Percentiles rank a stretch among this genome's conserved stretches.
phyloP scores from a whole-genome alignment of 1,140 invertebrate genomes.

The Cotesia typhae region DNA sequence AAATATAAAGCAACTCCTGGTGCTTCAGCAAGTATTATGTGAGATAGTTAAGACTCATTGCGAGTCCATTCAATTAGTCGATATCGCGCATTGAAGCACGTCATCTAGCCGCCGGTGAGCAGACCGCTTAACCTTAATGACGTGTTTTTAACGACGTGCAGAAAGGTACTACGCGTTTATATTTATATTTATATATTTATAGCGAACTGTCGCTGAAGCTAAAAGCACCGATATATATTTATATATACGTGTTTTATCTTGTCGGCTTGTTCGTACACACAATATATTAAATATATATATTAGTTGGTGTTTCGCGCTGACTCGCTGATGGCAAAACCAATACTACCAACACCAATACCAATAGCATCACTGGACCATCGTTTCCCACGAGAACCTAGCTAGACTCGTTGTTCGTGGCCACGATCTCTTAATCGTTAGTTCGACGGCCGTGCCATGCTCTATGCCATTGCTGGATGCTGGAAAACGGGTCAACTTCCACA shows the following conservation, averaged over 20 bases:
- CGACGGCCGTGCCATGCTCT: slow-evolving; percentile 29
- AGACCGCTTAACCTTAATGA: slow-evolving; percentile 62
- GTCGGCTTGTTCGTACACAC: background rate
- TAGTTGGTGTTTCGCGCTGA: no score
- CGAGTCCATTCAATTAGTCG: slow-evolving; percentile 22
- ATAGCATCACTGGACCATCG: slow-evolving; percentile 42
- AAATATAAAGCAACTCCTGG: background rate
- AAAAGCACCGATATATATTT: no score
- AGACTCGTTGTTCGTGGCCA: slow-evolving; percentile 38
- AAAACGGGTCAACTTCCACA: slow-evolving; percentile 17
- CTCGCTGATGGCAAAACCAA: no score
- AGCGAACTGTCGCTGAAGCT: no score
- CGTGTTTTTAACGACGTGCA: slow-evolving; percentile 63
- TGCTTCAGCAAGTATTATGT: background rate
- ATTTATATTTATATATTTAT: slow-evolving; percentile 24
- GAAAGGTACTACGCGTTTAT: slow-evolving; percentile 47
- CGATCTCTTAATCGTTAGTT: slow-evolving; percentile 61
- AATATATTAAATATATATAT: no score
- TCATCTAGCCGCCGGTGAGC: slow-evolving; percentile 43
- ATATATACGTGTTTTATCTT: background rate
- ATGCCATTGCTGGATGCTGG: background rate
- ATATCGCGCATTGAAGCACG: slow-evolving; percentile 21
- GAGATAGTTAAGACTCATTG: slow-evolving; percentile 18
- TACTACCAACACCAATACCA: no score
- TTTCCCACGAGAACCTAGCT: slow-evolving; percentile 49